Evolutionary conservation across 2,888 invertebrate genomes (phyloP), one percentile per base, ranked within the genome.

Genomic region (Eupithecia inturbata): DNA sequence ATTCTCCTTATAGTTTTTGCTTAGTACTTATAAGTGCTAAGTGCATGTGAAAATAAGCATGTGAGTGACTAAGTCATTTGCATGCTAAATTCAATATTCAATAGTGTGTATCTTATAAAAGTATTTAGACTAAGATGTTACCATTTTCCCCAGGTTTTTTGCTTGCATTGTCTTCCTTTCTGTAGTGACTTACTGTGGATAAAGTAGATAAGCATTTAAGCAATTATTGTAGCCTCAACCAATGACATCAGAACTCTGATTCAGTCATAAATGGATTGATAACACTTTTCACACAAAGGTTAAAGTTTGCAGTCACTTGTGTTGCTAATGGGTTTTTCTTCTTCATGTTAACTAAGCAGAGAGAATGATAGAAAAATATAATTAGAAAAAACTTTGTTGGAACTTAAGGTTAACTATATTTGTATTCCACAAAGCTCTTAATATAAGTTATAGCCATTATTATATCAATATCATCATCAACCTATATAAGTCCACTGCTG

Each of bases 161-260:
- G 9, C 19, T 22, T 53, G 22, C 22, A 22, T 53, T 53, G 53
- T 53, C n/a, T 9, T 53, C 22, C 53, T 53, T 22, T 53, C 53
- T 53, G 53, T 53, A 49, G 49, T 49, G 53, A 53, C 53, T 53
- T 22, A 53, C 22, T 22, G 10, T 22, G 22, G 53, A 53, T 53
- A 53, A 22, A 53, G 22, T 53, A 10, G 53, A 53, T 53, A 22
- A 49, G 49, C 49, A 49, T 49, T n/a, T 49, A 49, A 53, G 9
- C 53, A 22, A 53, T 53, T 57, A 57, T 57, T 57, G 57, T 14
- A 26, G 57, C 3, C 22, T 53, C 26, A 5, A 5, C 12, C 22
- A 57, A 57, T 57, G 57, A 57, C 57, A 57, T 57, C 57, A 57
- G 57, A 57, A 57, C n/a, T n/a, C n/a, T 57, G 14, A 22, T 26